Evolutionary conservation across 1,140 invertebrate genomes (phyloP), one percentile per base, ranked within the genome.

Genomic region (Papilio aristodemus): DNA sequence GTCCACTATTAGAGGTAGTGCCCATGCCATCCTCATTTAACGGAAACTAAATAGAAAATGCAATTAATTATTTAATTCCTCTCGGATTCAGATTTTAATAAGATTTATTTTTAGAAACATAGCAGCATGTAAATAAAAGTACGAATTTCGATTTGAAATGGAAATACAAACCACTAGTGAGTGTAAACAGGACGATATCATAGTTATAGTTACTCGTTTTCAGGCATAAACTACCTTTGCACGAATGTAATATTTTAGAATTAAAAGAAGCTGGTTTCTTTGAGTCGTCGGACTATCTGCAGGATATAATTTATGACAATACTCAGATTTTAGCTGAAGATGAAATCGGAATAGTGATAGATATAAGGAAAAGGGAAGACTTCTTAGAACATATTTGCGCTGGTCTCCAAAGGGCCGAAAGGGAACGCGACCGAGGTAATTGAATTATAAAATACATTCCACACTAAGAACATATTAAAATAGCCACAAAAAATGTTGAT

Each of bases 231-330:
- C 66, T 92, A 17, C 92, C 93, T 0, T 76, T 91, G 54, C 77
- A 93, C 69, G 88, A 94, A 76, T 92, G 92, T 36, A 73, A 93
- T 0, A 76, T 93, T 11, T 66, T 91, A 11, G 93, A 94, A 71
- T 73, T 94, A 4, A 71, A 84, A 59, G 93, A 94, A 79, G 71
- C 87, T 2, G 91, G 90, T 0, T 93, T 83, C 54, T 32, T 68
- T 0, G 89, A 91, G 63, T 89, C 93, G 0, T 89, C 90, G 7
- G 77, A 83, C 17, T 93, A 92, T 62, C 72, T 94, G 2, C 83
- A 83, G 70, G 87, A 92, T 67, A 75, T 94, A 1, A 86, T 94
- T 25, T 85, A 92, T n/a, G 84, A 93, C 7, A 93, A 94, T 57
- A 81, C 92, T 22, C 84, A 92, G 63, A 79, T 90, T 0, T 71